A percentile compares a stretch with the other conserved stretches of the same genome.
Conservation (phyloP, 2,113 vertebrate genomes). For the Athene noctua region DNA sequence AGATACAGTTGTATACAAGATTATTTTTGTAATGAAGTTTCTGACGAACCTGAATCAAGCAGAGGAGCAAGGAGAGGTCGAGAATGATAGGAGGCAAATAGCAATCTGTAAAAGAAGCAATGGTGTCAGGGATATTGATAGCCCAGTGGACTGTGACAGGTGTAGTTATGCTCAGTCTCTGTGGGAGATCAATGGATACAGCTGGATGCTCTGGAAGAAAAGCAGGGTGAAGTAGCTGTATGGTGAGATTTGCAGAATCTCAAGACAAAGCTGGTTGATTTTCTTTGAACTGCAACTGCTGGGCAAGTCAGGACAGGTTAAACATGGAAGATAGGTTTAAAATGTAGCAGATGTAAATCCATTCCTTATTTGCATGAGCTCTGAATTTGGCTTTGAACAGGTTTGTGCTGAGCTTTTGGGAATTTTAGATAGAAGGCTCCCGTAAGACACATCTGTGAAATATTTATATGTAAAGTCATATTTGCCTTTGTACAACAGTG, state of each 20-base stretch:
- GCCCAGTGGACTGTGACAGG: conserved; percentile 24
- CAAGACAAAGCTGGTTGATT: background rate
- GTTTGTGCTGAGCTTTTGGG: background rate
- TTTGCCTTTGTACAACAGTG: background rate
- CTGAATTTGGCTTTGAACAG: background rate
- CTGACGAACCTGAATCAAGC: background rate
- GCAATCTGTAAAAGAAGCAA: conserved; percentile 5
- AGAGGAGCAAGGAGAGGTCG: background rate
- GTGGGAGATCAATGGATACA: conserved; percentile 5
- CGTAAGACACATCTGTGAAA: background rate
- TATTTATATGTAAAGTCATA: background rate
- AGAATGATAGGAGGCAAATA: background rate
- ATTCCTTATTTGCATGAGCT: background rate
- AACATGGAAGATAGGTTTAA: background rate
- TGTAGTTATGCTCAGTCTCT: conserved; percentile 9
- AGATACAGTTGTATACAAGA: background rate
- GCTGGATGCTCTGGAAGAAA: conserved; percentile 16
- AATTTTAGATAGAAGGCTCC: background rate
- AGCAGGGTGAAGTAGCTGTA: background rate
- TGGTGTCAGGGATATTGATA: conserved; percentile 24
- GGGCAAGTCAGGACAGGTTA: background rate
- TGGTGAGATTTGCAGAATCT: background rate
- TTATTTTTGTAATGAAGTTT: conserved; percentile 25
- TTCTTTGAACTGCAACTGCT: background rate
- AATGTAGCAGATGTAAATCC: background rate